Evolutionary conservation across 2,797 vertebrate species (phyloP), one percentile per base, ranked within the genome.

Genomic region (Sebastes itinus): DNA sequence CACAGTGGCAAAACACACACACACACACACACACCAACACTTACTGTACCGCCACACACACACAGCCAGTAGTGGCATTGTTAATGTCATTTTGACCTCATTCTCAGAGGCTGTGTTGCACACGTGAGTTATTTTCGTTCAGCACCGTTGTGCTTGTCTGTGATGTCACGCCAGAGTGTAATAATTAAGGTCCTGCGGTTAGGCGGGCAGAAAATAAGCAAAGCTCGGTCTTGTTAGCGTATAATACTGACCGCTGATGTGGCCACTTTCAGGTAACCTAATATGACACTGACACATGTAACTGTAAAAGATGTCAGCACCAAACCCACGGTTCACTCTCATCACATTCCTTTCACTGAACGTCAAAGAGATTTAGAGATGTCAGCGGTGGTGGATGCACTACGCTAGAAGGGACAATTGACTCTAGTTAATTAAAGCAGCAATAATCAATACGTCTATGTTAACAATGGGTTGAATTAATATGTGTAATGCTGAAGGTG

Each of bases 51-150:
- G 7, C 32, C 32, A 33, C 32, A 33, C 75, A 60, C 63, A 68
- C 13, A 9, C 20, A 72, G 38, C 69, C 46, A 61, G n/a, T 23
- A 35, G 77, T 70, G 7, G 23, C 23, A 22, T n/a, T 52, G 20
- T n/a, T 38, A 54, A 23, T 68, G 38, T 77, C 66, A 70, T 72
- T 80, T 71, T 82, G 75, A 79, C 78, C 61, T 74, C 4, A 22
- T 88, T 77, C 59, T 49, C 11, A 52, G n/a, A 32, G 58, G 23
- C 32, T 59, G n/a, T 1, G 10, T 60, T 46, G 7, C 11, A 23
- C 18, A 16, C 61, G 6, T 7, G 12, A 22, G 65, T 58, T 66
- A 56, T 67, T 32, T 46, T 27, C n/a, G 28, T 58, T 42, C 13
- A 42, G 14, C n/a, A 20, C 9, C 52, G 55, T 77, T 60, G 63